Conservation (phyloP, 2,888 invertebrate genomes). For the Agrilus cyanescens region DNA sequence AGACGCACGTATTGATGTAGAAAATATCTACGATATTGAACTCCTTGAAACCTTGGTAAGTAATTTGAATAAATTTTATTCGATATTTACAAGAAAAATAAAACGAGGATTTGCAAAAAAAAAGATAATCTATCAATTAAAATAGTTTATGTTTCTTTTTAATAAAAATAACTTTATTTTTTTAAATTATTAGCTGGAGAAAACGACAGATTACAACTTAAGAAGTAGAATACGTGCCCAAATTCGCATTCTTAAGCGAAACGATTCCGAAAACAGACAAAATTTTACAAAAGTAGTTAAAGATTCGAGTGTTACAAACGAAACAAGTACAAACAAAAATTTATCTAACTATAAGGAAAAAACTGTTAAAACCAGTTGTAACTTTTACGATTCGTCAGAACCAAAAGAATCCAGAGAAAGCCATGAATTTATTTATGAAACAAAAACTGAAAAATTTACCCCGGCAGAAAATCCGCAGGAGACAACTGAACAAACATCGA, state of each 20-base stretch:
- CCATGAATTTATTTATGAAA: background rate
- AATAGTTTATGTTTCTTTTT: background rate
- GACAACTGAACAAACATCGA: slow-evolving; percentile 16
- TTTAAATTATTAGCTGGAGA: slow-evolving; percentile 51
- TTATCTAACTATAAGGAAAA: too few relatives aligned
- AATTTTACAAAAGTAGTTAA: slow-evolving; percentile 18
- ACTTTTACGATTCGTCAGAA: too few relatives aligned
- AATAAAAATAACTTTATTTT: background rate
- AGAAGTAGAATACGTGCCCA: slow-evolving; percentile 65
- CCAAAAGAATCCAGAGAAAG: too few relatives aligned
- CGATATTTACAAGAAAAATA: slow-evolving; percentile 6
- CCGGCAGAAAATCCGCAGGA: background rate
- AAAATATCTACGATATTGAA: slow-evolving; percentile 60
- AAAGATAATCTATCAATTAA: too few relatives aligned
- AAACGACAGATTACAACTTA: slow-evolving; percentile 64
- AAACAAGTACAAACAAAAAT: background rate
- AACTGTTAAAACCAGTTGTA: too few relatives aligned
- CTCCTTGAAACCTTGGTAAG: slow-evolving; percentile 60
- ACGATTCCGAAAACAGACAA: slow-evolving; percentile 32
- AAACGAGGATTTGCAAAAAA: background rate
- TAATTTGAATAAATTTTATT: slow-evolving; percentile 13
- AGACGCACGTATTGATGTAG: slow-evolving; percentile 44
- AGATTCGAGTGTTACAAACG: slow-evolving; percentile 1
- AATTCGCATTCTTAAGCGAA: slow-evolving; percentile 59
- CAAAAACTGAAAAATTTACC: background rate